These are phyloP conservation scores for Mungos mungo DNA, from an alignment of 2,113 vertebrate species.

Conservation along the genomic window DNA sequence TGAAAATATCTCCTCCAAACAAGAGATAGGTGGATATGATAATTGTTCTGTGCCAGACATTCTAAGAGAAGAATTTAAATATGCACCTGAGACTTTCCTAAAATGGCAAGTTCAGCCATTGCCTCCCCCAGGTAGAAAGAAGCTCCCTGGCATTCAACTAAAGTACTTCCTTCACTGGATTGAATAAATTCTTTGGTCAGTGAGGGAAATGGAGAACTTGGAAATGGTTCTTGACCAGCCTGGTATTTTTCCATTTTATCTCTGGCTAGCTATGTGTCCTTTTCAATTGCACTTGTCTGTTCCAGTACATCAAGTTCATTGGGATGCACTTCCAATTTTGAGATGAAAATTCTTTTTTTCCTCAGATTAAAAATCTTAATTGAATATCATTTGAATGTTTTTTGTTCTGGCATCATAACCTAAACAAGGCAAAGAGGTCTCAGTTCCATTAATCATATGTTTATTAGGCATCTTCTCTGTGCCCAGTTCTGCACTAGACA, in stretches of 20 bases:
- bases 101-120: background rate
- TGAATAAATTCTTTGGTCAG: slow-evolving; percentile 31
- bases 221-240: slow-evolving; percentile 29
- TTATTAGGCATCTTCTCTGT: background rate
- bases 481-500: background rate
- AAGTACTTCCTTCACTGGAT: slow-evolving; percentile 6
- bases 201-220: background rate
- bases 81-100: background rate
- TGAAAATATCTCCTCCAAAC: slow-evolving; percentile 35
- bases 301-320: slow-evolving; percentile 32
- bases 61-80: slow-evolving; percentile 23
- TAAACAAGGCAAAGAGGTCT: slow-evolving; percentile 26
- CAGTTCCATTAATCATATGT: background rate
- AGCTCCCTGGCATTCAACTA: slow-evolving; percentile 1
- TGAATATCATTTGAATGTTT: slow-evolving; percentile 46
- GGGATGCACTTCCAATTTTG: slow-evolving; percentile 35
- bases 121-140: background rate
- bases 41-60: background rate
- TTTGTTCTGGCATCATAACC: slow-evolving; percentile 2
- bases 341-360: slow-evolving; percentile 50
- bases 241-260: slow-evolving; percentile 64
- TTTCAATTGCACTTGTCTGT: slow-evolving; percentile 32
- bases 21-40: slow-evolving; percentile 31
- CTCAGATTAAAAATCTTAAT: slow-evolving; percentile 58
- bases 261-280: slow-evolving; percentile 27